Conservation (phyloP, 2,113 vertebrate species). For the Eptatretus burgeri region DNA sequence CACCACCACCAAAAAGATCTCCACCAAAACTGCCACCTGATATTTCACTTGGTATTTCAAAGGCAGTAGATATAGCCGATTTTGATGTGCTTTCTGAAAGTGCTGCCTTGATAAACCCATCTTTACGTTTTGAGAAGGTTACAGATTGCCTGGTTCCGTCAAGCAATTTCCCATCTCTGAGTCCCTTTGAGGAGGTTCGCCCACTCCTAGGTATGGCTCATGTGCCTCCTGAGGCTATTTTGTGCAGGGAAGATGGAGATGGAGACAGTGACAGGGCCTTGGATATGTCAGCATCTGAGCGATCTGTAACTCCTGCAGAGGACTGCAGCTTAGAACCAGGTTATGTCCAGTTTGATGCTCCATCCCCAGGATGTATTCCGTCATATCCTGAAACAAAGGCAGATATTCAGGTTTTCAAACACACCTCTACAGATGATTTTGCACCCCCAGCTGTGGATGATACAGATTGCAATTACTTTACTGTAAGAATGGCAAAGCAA, state of each 20-base stretch:
- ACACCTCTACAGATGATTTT: too few relatives aligned
- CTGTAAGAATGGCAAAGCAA: too few relatives aligned
- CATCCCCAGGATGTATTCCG: neutral
- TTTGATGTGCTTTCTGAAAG: conserved; percentile 11
- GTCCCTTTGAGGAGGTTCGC: conserved; percentile 38
- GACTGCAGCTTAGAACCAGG: neutral
- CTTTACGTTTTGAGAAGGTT: conserved; percentile 16
- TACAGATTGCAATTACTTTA: too few relatives aligned
- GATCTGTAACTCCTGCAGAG: neutral
- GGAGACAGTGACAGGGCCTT: too few relatives aligned
- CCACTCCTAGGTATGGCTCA: conserved; percentile 18
- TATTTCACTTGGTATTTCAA: too few relatives aligned
- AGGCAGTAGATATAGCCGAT: too few relatives aligned
- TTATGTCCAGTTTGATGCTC: conserved; percentile 1
- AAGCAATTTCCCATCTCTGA: conserved; percentile 29
- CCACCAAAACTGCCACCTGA: too few relatives aligned
- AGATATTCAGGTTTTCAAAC: too few relatives aligned
- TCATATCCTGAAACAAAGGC: too few relatives aligned
- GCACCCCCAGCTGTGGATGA: too few relatives aligned
- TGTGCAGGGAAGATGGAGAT: too few relatives aligned
- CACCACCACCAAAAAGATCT: too few relatives aligned
- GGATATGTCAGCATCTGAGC: neutral
- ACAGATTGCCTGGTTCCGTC: conserved; percentile 21
- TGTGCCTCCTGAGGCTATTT: conserved; percentile 9
- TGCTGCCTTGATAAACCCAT: conserved; percentile 11